Evolutionary conservation across 1,140 invertebrate species (phyloP).

Genomic region (Hormaphis cornu): DNA sequence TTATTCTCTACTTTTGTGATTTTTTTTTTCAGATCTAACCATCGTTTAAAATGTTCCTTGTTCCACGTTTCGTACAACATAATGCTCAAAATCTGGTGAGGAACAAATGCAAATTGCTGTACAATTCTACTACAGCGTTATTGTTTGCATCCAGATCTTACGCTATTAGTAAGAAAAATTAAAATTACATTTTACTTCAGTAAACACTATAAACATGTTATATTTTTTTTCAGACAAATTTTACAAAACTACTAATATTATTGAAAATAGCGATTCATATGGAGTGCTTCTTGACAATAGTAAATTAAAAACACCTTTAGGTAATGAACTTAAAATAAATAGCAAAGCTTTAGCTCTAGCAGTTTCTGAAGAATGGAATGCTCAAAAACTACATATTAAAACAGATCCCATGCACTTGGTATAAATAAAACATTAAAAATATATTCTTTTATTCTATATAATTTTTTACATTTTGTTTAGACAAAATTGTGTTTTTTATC

Average conservation of each 20-base stretch:
- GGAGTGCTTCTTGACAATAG: conserved; percentile 73
- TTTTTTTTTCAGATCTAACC: no score
- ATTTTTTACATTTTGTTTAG: conserved; percentile 47
- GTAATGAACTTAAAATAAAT: conserved; percentile 62
- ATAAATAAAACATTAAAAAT: conserved; percentile 37
- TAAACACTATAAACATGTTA: neutral
- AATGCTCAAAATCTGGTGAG: neutral
- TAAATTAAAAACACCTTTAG: conserved; percentile 79
- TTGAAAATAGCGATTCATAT: conserved; percentile 52
- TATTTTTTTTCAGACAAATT: conserved; percentile 45
- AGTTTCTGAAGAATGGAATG: conserved; percentile 83
- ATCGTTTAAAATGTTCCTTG: conserved; percentile 8
- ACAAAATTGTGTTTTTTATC: conserved; percentile 82
- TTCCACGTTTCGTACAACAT: neutral
- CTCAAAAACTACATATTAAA: conserved; percentile 68
- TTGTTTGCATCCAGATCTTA: neutral
- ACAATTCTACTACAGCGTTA: neutral
- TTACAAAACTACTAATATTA: conserved; percentile 58
- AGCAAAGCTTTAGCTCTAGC: conserved; percentile 83
- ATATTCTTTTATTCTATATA: neutral
- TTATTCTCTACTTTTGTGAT: no score
- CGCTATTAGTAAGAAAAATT: neutral
- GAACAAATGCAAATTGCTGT: neutral
- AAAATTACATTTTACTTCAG: neutral
- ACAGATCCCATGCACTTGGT: conserved; percentile 82